Evolutionary conservation across 2,888 invertebrate genomes (phyloP).

Genomic region (Criorhina ranunculi): DNA sequence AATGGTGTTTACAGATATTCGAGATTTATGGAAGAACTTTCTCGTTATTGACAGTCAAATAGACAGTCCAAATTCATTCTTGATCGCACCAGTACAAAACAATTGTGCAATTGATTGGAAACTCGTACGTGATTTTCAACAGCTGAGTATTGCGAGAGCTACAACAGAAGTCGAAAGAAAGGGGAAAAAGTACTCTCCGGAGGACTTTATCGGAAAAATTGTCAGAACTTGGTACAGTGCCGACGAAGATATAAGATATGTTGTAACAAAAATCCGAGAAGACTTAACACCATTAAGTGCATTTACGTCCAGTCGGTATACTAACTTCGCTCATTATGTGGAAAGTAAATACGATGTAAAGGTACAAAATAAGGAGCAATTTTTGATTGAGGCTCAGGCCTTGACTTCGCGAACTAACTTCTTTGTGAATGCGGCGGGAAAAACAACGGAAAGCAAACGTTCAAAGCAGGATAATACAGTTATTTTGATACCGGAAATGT

Average conservation of each 20-base stretch:
- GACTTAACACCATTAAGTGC: conserved; percentile 88
- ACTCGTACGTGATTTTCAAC: conserved; percentile 85
- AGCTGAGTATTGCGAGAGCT: conserved; percentile 83
- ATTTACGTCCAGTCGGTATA: conserved; percentile 87
- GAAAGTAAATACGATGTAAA: conserved; percentile 89
- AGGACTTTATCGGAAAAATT: conserved; percentile 89
- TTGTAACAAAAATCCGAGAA: conserved; percentile 89
- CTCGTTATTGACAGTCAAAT: conserved; percentile 86
- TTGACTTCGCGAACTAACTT: conserved; percentile 83
- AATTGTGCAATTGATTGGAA: conserved; percentile 87
- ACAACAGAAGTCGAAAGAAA: conserved; percentile 85
- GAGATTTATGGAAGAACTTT: conserved; percentile 87
- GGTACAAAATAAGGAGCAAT: conserved; percentile 87
- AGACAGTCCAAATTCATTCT: conserved; percentile 86
- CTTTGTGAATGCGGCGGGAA: conserved; percentile 80
- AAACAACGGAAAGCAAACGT: conserved; percentile 64
- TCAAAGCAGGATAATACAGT: conserved; percentile 84
- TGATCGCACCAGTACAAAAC: conserved; percentile 85
- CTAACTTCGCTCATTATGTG: conserved; percentile 91
- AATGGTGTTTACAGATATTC: conserved; percentile 90
- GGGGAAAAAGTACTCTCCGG: conserved; percentile 85
- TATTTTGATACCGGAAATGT: conserved; percentile 94
- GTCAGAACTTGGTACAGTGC: conserved; percentile 94
- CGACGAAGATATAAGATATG: conserved; percentile 86
- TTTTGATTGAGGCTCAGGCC: conserved; percentile 91